Conservation (phyloP, 2,797 vertebrate genomes). For the Urosaurus nigricauda region DNA sequence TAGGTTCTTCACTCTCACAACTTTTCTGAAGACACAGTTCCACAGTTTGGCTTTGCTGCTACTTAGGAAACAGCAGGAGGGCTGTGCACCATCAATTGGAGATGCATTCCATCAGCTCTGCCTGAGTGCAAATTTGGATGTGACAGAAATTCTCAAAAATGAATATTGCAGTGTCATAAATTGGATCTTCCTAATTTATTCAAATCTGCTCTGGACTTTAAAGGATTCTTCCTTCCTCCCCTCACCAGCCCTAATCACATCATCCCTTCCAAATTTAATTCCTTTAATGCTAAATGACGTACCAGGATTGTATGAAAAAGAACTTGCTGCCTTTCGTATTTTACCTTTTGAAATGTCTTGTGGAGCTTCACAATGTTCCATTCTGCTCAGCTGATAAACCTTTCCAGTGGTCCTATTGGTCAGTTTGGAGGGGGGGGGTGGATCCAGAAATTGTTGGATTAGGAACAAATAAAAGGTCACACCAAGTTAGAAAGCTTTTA, state of each 20-base stretch:
- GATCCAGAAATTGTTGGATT: not conserved
- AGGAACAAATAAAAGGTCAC: not conserved
- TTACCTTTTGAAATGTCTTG: conserved; percentile 30
- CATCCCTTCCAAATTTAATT: conserved; percentile 14
- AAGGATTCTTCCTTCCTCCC: not conserved
- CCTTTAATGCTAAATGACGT: conserved; percentile 30
- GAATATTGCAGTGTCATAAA: conserved; percentile 38
- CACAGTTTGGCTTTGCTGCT: not conserved
- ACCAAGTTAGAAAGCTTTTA: not conserved
- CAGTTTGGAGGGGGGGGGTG: not conserved
- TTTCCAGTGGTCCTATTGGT: not conserved
- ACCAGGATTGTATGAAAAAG: not conserved
- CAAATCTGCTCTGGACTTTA: conserved; percentile 38
- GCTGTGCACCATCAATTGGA: not conserved
- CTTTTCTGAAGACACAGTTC: not conserved
- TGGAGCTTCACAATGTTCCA: fast-evolving
- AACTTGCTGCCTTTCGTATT: not conserved
- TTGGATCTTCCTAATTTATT: conserved; percentile 17
- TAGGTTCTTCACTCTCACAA: not conserved
- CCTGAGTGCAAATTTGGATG: not conserved
- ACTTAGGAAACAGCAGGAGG: not conserved
- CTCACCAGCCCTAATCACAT: conserved; percentile 9
- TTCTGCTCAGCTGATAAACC: conserved; percentile 17
- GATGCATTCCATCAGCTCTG: not conserved
- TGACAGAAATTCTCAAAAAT: conserved; percentile 38